These are phyloP conservation scores for Limosa lapponica DNA, from an alignment of 2,797 vertebrate genomes.

Conservation along the genomic window DNA sequence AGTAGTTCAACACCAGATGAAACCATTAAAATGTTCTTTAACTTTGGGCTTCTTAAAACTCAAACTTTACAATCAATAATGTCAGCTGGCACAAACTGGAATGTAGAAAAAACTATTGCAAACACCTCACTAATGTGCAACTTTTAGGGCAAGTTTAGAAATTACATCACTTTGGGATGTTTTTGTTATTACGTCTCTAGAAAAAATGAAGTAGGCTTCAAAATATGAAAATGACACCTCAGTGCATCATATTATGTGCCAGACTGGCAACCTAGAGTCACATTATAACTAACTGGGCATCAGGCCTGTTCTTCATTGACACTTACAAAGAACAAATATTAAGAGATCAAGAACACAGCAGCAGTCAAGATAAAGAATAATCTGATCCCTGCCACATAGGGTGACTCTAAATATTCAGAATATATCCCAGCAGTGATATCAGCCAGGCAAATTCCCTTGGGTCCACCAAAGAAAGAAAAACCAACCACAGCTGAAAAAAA, in stretches of 20 bases:
- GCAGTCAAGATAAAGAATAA: not conserved
- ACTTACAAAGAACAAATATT: not conserved
- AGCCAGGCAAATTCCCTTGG: not conserved
- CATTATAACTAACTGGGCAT: not conserved
- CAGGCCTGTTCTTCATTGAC: not conserved
- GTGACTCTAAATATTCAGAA: not conserved
- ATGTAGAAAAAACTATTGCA: not conserved
- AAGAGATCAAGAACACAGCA: not conserved
- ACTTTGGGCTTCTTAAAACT: not conserved
- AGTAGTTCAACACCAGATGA: not conserved
- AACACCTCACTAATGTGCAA: not conserved
- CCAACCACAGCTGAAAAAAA: not conserved
- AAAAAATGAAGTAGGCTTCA: not conserved
- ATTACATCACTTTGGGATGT: not conserved
- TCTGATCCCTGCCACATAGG: not conserved
- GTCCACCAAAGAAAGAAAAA: not conserved
- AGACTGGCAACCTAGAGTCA: not conserved
- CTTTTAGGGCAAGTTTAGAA: not conserved
- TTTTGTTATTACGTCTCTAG: not conserved
- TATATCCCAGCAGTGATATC: not conserved
- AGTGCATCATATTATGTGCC: not conserved
- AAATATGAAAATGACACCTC: constrained; percentile 9
- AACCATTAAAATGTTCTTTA: not conserved
- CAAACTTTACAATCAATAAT: not conserved
- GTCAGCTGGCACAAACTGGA: not conserved